Base-by-base conservation (phyloP, 2,888 invertebrate species). In the Coenonympha arcania region DNA sequence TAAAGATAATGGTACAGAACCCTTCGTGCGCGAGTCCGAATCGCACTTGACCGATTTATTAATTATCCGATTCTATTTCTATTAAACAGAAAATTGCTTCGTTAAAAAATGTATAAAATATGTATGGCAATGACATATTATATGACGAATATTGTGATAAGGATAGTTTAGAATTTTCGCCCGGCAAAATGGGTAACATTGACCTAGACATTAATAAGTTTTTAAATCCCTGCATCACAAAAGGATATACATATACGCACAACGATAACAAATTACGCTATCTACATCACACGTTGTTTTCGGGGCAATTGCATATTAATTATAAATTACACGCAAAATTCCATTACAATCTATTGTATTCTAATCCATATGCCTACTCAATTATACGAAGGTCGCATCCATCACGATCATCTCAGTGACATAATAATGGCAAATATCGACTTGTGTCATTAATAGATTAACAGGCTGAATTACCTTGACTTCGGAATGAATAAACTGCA, bases 321-420 rank as follows among this genome's bases (percentile, higher is more conserved):
- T 78, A 71, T 67, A 59, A 83, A 83, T 83, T 78, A 71, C 68
- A 59, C 69, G 73, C 71, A 15, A 15, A 75, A 71, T 68, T 73
- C 66, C 69, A 74, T 73, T 69, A 70, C 64, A 60, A 64, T 65
- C 78, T 65, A 83, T 85, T 84, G 85, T 84, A 84, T 84, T 83
- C 74, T 82, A 84, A 84, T 84, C 72, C 66, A 73, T 73, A 66
- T 71, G 74, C 68, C 71, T 66, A 74, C 69, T 73, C 73, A 66
- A 71, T 68, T 61, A 60, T 55, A 60, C 65, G 78, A 83, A 85
- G 84, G 85, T 68, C 81, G 64, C 60, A 68, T 64, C 63, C 62
- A 80, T 81, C 85, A 84, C 84, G 84, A 76, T 59, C 57, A 67
- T 71, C 70, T 65, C 52, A 64, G 66, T 61, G 77, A 76, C 76